Evolutionary conservation across 2,797 vertebrate species (phyloP).

Genomic region (Euphonia xanthogaster): DNA sequence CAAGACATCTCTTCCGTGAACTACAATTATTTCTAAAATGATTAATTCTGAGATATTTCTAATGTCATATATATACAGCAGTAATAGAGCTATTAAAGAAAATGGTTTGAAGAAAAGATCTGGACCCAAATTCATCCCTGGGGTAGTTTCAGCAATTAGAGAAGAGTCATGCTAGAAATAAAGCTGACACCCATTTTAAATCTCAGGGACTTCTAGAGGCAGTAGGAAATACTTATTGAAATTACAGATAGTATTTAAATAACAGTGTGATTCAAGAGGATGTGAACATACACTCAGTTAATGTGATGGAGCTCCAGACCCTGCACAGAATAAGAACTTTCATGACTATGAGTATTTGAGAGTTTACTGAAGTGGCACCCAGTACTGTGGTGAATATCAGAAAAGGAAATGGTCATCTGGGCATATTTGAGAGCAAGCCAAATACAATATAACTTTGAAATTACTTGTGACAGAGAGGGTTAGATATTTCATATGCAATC

Average conservation of each 20-base stretch:
- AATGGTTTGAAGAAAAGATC: not conserved
- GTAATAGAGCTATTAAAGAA: constrained; percentile 20
- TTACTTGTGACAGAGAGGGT: not conserved
- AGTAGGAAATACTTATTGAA: not conserved
- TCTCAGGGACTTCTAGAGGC: not conserved
- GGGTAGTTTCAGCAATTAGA: not conserved
- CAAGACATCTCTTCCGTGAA: not conserved
- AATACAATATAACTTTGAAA: not conserved
- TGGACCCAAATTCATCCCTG: constrained; percentile 13
- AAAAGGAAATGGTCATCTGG: not conserved
- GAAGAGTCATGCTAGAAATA: not conserved
- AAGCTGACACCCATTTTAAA: not conserved
- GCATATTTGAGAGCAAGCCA: not conserved
- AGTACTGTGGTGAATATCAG: not conserved
- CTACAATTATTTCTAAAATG: not conserved
- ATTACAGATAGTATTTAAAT: constrained; percentile 2
- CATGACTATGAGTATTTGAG: not conserved
- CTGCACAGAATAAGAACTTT: not conserved
- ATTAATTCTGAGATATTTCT: constrained; percentile 20
- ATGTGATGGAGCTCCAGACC: not conserved
- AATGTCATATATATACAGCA: not conserved
- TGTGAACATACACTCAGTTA: not conserved
- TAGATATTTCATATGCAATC: not conserved
- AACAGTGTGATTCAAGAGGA: not conserved
- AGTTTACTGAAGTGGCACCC: not conserved